Percentiles rank a stretch among this genome's conserved stretches.
phyloP scores from a whole-genome alignment of 2,797 vertebrate species.

The Syncerus caffer region DNA sequence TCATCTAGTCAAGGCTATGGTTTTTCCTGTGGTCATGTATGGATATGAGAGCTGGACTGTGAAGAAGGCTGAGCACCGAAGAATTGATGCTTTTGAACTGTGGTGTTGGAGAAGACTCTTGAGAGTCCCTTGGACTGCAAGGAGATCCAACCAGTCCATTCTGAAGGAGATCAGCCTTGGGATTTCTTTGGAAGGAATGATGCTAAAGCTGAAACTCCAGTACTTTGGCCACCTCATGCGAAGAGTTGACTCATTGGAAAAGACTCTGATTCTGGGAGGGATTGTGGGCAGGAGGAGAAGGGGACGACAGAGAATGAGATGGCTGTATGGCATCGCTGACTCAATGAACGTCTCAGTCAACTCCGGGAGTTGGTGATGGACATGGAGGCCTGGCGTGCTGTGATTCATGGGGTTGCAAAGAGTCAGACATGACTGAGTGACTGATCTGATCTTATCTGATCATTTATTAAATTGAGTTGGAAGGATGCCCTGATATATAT shows the following conservation, averaged over 20 bases:
- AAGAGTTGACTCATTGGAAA: neutral
- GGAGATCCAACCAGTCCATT: neutral
- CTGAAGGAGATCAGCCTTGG: neutral
- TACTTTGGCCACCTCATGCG: rapidly evolving
- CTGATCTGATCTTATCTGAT: no score
- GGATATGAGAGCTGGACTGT: no score
- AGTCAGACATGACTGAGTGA: neutral
- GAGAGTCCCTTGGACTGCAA: neutral
- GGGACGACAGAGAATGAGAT: neutral
- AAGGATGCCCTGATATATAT: no score
- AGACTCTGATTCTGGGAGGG: neutral
- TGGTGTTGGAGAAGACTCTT: no score
- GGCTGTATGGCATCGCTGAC: neutral
- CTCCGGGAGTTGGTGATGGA: neutral
- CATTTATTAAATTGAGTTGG: no score
- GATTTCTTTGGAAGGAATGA: neutral
- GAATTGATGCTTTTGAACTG: no score
- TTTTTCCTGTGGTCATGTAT: no score
- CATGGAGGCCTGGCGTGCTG: neutral
- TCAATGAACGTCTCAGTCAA: neutral
- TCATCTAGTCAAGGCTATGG: no score
- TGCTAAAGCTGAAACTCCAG: neutral
- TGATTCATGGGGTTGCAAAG: rapidly evolving
- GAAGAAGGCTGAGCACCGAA: no score
- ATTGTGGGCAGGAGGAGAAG: neutral